Base-by-base conservation (phyloP, 2,888 invertebrate genomes). In the Sipunculus nudus region DNA sequence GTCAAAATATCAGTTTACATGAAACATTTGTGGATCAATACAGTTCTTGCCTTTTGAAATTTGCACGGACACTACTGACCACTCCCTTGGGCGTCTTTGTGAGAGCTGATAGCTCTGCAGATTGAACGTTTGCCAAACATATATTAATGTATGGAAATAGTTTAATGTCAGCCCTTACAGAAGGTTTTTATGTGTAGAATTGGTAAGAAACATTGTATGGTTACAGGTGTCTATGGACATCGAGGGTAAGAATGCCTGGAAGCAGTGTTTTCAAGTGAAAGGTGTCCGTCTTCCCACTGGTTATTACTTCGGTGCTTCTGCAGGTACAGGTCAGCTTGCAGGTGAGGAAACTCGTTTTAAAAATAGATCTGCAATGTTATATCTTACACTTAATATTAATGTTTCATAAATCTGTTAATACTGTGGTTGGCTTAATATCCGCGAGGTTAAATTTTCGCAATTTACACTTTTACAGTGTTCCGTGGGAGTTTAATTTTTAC, bases 241-340 rank as follows among this genome's bases (percentile, higher is more conserved):
- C 47, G 93, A 93, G 71, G 93, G 93, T 76, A 93, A 92, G 82
- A 92, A 92, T 74, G 91, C 91, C 1, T 99, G 97, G 96, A 93
- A 93, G 77, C 91, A 92, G 76, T 99, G 99, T 78, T 90, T 99
- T 75, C 88, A 88, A 55, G 96, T 96, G 0, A 88, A 90, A 72
- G 94, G 94, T 47, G 93, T 99, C 0, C 88, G 90, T 61, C 86
- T 99, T 10, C 99, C 99, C 0, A 95, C 96, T 0, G 95, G 95
- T 0, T 98, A 97, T 85, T 96, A 88, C 85, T 91, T 96, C 82
- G 99, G 99, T 1, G 87, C 94, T 3, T 91, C 96, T 0, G 95
- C 99, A 0, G 96, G 96, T 1, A 99, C 99, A 0, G 99, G 99
- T 1, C 97, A 99, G 82, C 86, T 99, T 45, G 84, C 86, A 66